Conservation (phyloP, 2,888 invertebrate species). For the Eledone cirrhosa region DNA sequence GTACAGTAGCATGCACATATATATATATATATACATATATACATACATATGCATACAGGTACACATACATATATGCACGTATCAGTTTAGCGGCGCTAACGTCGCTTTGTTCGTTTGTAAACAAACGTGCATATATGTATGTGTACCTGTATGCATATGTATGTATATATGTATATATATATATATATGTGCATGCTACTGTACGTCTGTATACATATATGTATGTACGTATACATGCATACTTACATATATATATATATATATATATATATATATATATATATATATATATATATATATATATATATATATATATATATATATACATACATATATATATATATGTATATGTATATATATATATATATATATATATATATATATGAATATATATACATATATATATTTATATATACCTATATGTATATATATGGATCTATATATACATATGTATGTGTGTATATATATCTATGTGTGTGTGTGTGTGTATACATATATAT, state of each 20-base stretch:
- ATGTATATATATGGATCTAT: not conserved
- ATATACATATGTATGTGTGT: too few relatives aligned
- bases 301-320: slow-evolving; percentile 27
- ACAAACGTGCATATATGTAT: slow-evolving; percentile 25
- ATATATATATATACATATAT: not conserved
- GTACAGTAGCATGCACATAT: too few relatives aligned
- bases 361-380: not conserved
- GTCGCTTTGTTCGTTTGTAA: too few relatives aligned
- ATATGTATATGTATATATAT: slow-evolving; percentile 6
- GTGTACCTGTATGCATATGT: slow-evolving; percentile 22
- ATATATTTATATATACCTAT: not conserved
- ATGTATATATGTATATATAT: slow-evolving; percentile 26
- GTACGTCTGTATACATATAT: not conserved
- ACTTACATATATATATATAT: slow-evolving; percentile 21
- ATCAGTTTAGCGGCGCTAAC: too few relatives aligned
- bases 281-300: slow-evolving; percentile 27
- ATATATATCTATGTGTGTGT: too few relatives aligned
- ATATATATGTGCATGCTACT: too few relatives aligned
- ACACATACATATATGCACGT: slow-evolving; percentile 27
- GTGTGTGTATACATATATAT: too few relatives aligned
- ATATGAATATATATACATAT: not conserved
- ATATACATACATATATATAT: slow-evolving; percentile 12
- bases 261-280: slow-evolving; percentile 27
- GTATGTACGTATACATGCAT: not conserved
- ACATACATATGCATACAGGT: not conserved